Evolutionary conservation across 2,113 vertebrate species (phyloP).

Genomic region (Ranitomeya imitator): DNA sequence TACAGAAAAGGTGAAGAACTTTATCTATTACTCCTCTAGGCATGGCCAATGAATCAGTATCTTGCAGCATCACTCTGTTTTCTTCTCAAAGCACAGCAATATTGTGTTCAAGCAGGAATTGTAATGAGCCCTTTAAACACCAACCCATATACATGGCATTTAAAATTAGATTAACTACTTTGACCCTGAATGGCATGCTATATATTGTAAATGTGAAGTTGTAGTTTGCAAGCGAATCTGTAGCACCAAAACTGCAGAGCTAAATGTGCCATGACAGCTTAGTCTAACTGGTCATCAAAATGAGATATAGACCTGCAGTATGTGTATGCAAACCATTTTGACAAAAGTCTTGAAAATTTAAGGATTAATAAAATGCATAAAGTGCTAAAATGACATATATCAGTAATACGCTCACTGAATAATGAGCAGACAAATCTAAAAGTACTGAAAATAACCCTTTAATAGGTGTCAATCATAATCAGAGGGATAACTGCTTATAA

Average conservation of each 20-base stretch:
- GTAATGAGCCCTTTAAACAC: slow-evolving; percentile 29
- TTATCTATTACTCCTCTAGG: background rate
- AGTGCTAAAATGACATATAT: background rate
- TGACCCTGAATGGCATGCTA: slow-evolving; percentile 21
- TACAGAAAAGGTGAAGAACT: slow-evolving; percentile 31
- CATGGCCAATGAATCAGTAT: slow-evolving; percentile 8
- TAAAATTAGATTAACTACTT: slow-evolving; percentile 46
- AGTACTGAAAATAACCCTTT: background rate
- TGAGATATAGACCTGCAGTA: background rate
- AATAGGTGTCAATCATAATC: background rate
- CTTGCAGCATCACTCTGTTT: background rate
- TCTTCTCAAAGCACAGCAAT: background rate
- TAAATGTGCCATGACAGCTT: no score
- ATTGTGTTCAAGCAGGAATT: slow-evolving; percentile 8
- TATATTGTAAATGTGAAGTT: slow-evolving; percentile 21
- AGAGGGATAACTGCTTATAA: background rate
- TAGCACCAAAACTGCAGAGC: background rate
- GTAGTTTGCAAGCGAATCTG: background rate
- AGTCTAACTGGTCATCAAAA: background rate
- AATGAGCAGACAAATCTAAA: background rate
- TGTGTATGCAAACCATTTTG: background rate
- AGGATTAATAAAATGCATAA: background rate
- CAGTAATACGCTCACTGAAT: background rate
- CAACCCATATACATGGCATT: slow-evolving; percentile 1
- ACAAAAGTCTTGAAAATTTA: background rate